Evolutionary conservation across 2,888 invertebrate species (phyloP).

Genomic region (Diadromus collaris): DNA sequence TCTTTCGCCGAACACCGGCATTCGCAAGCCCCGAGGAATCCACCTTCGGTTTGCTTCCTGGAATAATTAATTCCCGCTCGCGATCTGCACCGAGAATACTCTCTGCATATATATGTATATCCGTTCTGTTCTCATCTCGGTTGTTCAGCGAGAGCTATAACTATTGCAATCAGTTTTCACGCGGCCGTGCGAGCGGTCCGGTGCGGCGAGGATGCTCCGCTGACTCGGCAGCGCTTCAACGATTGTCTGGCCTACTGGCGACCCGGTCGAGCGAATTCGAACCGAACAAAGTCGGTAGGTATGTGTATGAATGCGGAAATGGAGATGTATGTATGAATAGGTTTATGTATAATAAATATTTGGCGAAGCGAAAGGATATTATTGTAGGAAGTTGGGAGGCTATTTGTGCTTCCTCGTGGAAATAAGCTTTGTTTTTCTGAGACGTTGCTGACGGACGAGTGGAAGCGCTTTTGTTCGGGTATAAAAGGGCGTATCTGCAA

Average conservation of each 20-base stretch:
- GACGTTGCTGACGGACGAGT: no score
- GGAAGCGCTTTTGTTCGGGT: no score
- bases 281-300: constrained; percentile 10
- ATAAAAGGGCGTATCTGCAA: no score
- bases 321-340: not conserved
- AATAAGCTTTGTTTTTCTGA: no score
- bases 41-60: constrained; percentile 55
- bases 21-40: constrained; percentile 52
- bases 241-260: constrained; percentile 17
- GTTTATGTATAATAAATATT: not conserved
- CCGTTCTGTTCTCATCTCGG: not conserved
- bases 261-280: constrained; percentile 16
- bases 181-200: constrained; percentile 4
- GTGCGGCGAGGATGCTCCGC: constrained; percentile 5
- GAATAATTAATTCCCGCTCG: constrained; percentile 58
- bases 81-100: constrained; percentile 18
- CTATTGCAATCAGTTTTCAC: constrained; percentile 40
- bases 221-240: constrained; percentile 41
- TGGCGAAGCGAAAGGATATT: constrained; percentile 6
- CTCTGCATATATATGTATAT: not conserved
- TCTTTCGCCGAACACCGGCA: constrained; percentile 25
- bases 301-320: not conserved
- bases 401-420: no score
- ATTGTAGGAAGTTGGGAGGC: no score
- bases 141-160: constrained; percentile 6